Percentiles rank a stretch among this genome's conserved stretches.
Evolutionary conservation across 2,888 invertebrate genomes (phyloP).

Genomic region (Agrotis puta): DNA sequence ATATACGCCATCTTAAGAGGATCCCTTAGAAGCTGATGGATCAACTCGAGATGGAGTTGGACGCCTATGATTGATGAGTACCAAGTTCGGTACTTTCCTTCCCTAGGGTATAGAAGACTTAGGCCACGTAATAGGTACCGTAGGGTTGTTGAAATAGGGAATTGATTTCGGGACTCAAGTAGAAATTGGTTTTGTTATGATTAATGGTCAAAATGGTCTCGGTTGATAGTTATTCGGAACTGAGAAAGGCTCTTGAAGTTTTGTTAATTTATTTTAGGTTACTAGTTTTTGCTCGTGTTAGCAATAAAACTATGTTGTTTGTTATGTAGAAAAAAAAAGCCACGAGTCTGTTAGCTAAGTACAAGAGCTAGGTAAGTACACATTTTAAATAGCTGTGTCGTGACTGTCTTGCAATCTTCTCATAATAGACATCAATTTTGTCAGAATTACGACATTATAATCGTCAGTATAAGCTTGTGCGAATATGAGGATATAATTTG

Average conservation of each 20-base stretch:
- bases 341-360: not conserved
- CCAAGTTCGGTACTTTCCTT: conserved; percentile 35
- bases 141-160: conserved; percentile 17
- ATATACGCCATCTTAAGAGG: conserved; percentile 24
- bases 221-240: not conserved
- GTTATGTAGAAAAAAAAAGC: not conserved
- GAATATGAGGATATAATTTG: no score
- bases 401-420: no score
- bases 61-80: conserved; percentile 62
- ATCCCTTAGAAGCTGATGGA: conserved; percentile 52
- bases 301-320: no score
- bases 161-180: conserved; percentile 33
- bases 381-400: no score
- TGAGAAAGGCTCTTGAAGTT: not conserved
- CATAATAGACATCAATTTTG: no score
- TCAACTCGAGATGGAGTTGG: conserved; percentile 46
- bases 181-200: conserved; percentile 37
- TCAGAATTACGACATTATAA: no score
- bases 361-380: no score
- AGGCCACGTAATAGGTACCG: conserved; percentile 29
- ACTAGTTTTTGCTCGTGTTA: not conserved
- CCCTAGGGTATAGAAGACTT: conserved; percentile 17
- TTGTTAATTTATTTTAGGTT: not conserved
- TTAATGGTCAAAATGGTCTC: conserved; percentile 8
- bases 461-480: no score